A percentile compares a stretch with the other conserved stretches of the same genome.
These are phyloP conservation scores for Myotis davidii DNA, from an alignment of 2,113 vertebrate genomes.

Conservation along the genomic window DNA sequence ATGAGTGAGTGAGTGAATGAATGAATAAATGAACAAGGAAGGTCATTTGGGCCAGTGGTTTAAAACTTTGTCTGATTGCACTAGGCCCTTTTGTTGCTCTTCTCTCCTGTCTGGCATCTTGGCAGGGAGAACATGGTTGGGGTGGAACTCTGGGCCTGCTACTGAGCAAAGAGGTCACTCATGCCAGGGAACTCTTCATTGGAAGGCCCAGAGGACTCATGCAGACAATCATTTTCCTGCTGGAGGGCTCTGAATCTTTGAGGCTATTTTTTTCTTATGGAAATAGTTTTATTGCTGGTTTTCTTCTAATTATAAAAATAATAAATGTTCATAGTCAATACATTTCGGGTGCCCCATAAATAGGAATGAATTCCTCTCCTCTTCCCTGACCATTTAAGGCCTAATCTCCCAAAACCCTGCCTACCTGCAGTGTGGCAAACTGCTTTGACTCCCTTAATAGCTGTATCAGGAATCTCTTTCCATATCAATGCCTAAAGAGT, in stretches of 20 bases:
- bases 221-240: neutral
- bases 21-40: neutral
- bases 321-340: constrained; percentile 2
- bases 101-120: neutral
- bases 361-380: neutral
- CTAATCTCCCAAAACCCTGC: neutral
- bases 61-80: neutral
- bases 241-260: neutral
- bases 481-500: neutral
- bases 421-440: neutral
- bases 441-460: constrained; percentile 34
- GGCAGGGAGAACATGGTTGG: neutral
- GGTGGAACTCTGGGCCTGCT: neutral
- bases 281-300: constrained; percentile 36
- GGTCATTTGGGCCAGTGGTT: neutral
- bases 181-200: neutral
- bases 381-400: neutral
- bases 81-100: neutral
- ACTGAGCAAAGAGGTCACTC: neutral
- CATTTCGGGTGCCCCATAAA: neutral
- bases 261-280: neutral
- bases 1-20: neutral
- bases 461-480: constrained; percentile 38
- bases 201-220: neutral
- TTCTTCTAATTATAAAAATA: constrained; percentile 40